Conservation (phyloP, 2,113 vertebrate genomes). For the Anarrhichthys ocellatus region DNA sequence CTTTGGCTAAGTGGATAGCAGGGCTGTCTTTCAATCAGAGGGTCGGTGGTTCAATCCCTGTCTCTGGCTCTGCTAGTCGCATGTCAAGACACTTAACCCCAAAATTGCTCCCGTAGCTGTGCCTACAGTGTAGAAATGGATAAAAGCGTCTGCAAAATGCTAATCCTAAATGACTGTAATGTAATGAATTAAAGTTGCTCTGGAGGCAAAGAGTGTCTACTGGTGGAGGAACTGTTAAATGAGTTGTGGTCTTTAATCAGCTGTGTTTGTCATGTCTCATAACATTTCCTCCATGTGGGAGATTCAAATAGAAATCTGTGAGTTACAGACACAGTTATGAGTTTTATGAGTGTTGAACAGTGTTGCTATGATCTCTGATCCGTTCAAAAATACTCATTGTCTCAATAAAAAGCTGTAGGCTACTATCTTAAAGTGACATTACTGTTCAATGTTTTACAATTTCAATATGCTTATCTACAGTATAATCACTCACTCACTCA, state of each 20-base stretch:
- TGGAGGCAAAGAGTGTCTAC: background rate
- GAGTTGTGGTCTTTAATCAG: background rate
- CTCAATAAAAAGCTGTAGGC: conserved; percentile 11
- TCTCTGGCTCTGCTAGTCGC: too few species aligned
- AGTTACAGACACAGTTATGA: conserved; percentile 8
- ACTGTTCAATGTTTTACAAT: background rate
- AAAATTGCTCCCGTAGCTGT: too few species aligned
- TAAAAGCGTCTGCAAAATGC: too few species aligned
- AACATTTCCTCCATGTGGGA: background rate
- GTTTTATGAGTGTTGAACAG: background rate
- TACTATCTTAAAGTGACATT: background rate
- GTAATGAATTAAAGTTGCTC: background rate
- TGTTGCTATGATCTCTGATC: conserved; percentile 25
- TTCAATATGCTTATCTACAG: background rate
- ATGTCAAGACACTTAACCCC: too few species aligned
- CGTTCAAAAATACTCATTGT: conserved; percentile 13
- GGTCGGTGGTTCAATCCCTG: too few species aligned
- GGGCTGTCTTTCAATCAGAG: too few species aligned
- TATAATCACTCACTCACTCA: conserved; percentile 3
- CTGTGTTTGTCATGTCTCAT: background rate
- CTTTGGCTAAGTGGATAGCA: too few species aligned
- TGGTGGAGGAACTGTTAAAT: background rate
- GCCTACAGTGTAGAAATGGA: too few species aligned
- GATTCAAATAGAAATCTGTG: conserved; percentile 3
- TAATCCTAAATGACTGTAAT: too few species aligned